Base-by-base conservation (phyloP, 2,113 vertebrate genomes). In the Pelodiscus sinensis region DNA sequence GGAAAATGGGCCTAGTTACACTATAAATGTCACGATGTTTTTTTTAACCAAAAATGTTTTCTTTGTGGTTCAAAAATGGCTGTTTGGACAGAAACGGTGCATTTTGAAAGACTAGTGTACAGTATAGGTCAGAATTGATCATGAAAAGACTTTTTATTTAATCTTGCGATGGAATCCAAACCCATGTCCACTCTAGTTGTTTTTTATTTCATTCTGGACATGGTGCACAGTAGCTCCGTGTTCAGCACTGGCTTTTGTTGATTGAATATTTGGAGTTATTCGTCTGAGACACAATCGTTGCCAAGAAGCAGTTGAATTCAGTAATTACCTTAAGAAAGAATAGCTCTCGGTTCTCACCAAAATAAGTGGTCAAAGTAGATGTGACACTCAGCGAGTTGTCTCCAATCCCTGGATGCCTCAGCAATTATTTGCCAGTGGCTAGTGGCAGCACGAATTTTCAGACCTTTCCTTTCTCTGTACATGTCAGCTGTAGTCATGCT, bases 331-430 rank as follows among this genome's bases (percentile, higher is more conserved):
- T 51, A 29, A 50, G 9, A 38, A 22, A 82, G 19, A 27, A 4
- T 62, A 77, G 50, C n/a, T 55, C 38, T 35, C 27, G 57, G 10
- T 14, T 6, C 22, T 29, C 62, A 50, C 84, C 84, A 12, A 55
- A 13, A 3, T 9, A 19, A 77, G 5, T 31, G 6, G 0, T 2
- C 73, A 25, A 62, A 0, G 0, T 2, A 4, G 9, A n/a, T 71
- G 65, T 9, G n/a, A 71, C 65, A 35, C n/a, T 71, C 15, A 31
- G 44, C 6, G 5, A 44, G 44, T 44, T 44, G 44, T 44, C 44
- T 44, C 44, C 44, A 44, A 44, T 44, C 44, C 44, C 44, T 44
- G 44, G 44, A 6, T 44, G 7, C 44, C 6, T 44, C 44, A 44
- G 52, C 52, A 12, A 54, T 54, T 14, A 54, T 54, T 14, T 31